Percentiles rank a stretch among this genome's conserved stretches.
phyloP scores from a whole-genome alignment of 53 echinoderm and acorn worm genomes.

The Zoroaster sp. region DNA sequence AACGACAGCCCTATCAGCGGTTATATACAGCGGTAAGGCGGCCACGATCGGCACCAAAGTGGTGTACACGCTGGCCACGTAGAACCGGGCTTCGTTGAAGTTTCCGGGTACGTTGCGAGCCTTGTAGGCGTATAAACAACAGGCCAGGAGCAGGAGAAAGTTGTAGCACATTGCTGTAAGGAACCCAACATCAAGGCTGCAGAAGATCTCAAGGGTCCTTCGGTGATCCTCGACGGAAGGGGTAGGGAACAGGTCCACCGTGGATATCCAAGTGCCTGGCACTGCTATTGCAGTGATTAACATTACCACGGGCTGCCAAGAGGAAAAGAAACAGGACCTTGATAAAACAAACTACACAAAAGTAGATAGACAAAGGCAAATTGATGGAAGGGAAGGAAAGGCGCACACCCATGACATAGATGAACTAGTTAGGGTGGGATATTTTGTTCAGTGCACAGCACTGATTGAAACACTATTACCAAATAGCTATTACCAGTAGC shows the following conservation, averaged over 20 bases:
- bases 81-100: slow-evolving; percentile 47
- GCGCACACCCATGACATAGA: too few relatives aligned
- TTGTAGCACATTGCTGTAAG: slow-evolving; percentile 1
- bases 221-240: not conserved
- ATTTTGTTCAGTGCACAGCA: too few relatives aligned
- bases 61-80: slow-evolving; percentile 46
- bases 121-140: slow-evolving; percentile 1
- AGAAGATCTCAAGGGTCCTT: slow-evolving; percentile 8
- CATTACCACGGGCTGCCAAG: not conserved
- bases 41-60: slow-evolving; percentile 12
- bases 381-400: too few relatives aligned
- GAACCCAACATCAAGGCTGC: not conserved
- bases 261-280: not conserved
- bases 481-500: too few relatives aligned
- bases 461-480: too few relatives aligned
- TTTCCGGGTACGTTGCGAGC: slow-evolving; percentile 39
- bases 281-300: not conserved
- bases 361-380: too few relatives aligned
- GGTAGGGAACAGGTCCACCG: not conserved
- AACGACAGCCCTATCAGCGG: not conserved
- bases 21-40: slow-evolving; percentile 17
- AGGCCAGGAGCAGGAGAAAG: not conserved
- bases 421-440: too few relatives aligned
- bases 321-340: too few relatives aligned
- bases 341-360: too few relatives aligned